These are phyloP conservation scores for Aphaenogaster ashmeadi DNA, from an alignment of 1,140 invertebrate genomes.

Conservation along the genomic window DNA sequence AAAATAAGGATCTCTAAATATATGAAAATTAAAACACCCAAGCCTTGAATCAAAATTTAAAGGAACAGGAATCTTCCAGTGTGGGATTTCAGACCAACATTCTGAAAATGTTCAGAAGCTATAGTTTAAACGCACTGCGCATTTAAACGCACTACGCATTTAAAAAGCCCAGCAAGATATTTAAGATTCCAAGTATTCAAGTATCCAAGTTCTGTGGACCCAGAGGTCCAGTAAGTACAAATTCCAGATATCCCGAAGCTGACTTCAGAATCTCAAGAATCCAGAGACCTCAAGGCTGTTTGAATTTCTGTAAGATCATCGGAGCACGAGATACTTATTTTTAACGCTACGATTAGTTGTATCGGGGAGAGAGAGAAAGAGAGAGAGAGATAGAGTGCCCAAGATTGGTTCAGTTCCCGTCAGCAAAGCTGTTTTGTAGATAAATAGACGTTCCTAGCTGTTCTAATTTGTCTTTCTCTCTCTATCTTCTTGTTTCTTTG, in stretches of 20 bases:
- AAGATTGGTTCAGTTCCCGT: conserved; percentile 43
- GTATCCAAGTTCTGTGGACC: neutral
- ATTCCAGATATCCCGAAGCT: neutral
- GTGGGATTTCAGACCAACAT: neutral
- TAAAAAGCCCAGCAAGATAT: neutral
- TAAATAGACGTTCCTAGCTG: conserved; percentile 15
- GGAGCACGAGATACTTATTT: conserved; percentile 67
- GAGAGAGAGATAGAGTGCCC: neutral
- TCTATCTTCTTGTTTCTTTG: conserved; percentile 53
- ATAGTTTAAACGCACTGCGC: neutral
- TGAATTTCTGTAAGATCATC: conserved; percentile 45
- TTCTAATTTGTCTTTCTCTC: conserved; percentile 63
- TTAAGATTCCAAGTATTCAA: neutral
- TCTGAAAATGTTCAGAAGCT: conserved; percentile 8
- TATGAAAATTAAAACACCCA: neutral
- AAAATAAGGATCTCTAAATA: neutral
- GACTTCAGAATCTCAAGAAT: neutral
- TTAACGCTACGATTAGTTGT: conserved; percentile 68
- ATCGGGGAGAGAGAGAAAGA: conserved; percentile 21
- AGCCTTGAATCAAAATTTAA: neutral
- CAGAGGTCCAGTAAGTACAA: neutral
- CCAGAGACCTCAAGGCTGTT: conserved; percentile 31
- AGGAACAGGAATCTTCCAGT: neutral
- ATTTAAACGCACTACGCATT: neutral
- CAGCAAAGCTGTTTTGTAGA: conserved; percentile 6